Evolutionary conservation across 2,888 invertebrate species (phyloP), one percentile per base, ranked within the genome.

Genomic region (Aphrophora alni): DNA sequence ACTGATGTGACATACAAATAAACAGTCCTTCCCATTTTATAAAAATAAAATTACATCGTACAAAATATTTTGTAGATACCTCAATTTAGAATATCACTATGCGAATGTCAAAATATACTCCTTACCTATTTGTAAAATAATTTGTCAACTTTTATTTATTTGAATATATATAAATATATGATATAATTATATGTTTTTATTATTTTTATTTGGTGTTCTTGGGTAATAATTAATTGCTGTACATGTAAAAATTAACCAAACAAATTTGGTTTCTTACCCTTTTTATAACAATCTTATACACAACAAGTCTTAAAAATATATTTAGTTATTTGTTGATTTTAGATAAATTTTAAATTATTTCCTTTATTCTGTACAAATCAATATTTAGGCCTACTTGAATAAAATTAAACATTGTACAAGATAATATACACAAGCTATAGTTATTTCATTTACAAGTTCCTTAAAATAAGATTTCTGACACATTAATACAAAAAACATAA

Each of bases 171-270:
- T 59, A 59, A 59, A 59, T 59, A 59, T 59, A 59, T 21, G 21
- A 59, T 59, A 59, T 59, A 59, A 21, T 59, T 59, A 5, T 59
- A 21, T 44, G 44, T 59, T 59, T 59, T 59, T 21, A 59, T 59
- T 59, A 59, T 59, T 59, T 44, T 44, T 59, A 59, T 59, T 59
- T 59, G 59, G 59, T 59, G 59, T 59, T 59, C 59, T 59, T 59
- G 59, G 59, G 59, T n/a, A 21, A 21, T 59, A 59, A 59, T 59
- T 59, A 59, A 21, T 44, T 33, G 12, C 59, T 59, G 10, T 59
- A 59, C 59, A 59, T 21, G 59, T n/a, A 59, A n/a, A 59, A 59
- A 21, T 44, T 14, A 44, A 44, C 17, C 44, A 14, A 33, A 44
- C 14, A 44, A 44, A n/a, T 44, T 44, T 44, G 44, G 44, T 44